phyloP scores from a whole-genome alignment of 2,797 vertebrate species.

The Rhincodon typus region DNA sequence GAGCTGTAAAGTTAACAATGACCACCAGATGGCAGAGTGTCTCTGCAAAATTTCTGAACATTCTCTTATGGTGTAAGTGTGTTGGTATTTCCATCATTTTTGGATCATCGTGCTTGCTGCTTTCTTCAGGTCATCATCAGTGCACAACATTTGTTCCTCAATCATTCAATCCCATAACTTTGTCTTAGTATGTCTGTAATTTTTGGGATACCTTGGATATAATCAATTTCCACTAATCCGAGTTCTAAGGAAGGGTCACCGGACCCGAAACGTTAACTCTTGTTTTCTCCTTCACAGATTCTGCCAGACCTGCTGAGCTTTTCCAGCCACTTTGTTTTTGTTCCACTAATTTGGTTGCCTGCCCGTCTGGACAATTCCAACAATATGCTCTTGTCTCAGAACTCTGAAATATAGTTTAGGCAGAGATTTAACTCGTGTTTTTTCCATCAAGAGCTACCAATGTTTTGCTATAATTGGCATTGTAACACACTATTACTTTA shows the following conservation, averaged over 20 bases:
- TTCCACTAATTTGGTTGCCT: not conserved
- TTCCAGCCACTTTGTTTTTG: too few relatives aligned
- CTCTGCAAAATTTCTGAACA: not conserved
- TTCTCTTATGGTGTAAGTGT: not conserved
- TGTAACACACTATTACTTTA: not conserved
- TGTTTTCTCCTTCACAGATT: too few relatives aligned
- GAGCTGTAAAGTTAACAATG: not conserved
- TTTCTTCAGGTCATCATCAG: not conserved
- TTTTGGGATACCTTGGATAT: not conserved
- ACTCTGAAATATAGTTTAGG: not conserved
- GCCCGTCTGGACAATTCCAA: not conserved
- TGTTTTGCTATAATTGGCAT: not conserved
- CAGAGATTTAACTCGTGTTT: not conserved
- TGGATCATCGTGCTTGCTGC: not conserved
- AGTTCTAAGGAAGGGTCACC: not conserved
- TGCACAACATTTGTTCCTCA: not conserved
- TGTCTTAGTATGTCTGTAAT: not conserved
- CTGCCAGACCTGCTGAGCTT: too few relatives aligned
- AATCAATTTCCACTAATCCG: not conserved
- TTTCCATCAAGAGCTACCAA: not conserved
- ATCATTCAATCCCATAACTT: too few relatives aligned
- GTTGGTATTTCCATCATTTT: not conserved
- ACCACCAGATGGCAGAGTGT: slow-evolving; percentile 23
- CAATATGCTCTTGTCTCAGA: not conserved
- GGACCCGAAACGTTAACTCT: too few relatives aligned